Evolutionary conservation across 2,113 vertebrate species (phyloP).

Genomic region (Oryzias woworae): DNA sequence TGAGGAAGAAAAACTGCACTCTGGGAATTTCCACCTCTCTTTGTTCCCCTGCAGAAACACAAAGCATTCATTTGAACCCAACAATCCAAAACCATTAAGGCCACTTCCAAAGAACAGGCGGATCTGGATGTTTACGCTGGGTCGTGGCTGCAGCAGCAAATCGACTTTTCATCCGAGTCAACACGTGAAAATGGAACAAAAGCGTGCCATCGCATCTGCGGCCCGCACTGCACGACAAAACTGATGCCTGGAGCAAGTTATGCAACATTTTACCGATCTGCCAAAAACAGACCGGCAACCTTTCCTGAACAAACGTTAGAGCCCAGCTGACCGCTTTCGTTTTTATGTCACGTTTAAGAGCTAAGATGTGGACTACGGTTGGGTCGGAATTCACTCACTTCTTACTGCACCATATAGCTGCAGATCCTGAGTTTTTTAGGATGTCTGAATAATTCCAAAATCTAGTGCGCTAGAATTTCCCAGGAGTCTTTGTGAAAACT

Average conservation of each 20-base stretch:
- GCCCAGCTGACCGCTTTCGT: conserved; percentile 9
- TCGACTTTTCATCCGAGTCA: conserved; percentile 8
- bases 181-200: conserved; percentile 28
- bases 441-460: too few species aligned
- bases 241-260: conserved; percentile 39
- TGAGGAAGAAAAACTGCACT: neutral
- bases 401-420: too few species aligned
- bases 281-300: conserved; percentile 32
- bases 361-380: too few species aligned
- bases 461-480: too few species aligned
- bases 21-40: neutral
- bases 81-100: neutral
- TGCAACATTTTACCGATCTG: conserved; percentile 40
- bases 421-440: too few species aligned
- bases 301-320: conserved; percentile 18
- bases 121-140: conserved; percentile 7
- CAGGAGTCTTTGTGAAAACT: too few species aligned
- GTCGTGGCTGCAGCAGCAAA: conserved; percentile 4
- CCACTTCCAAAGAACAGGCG: neutral
- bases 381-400: too few species aligned
- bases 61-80: conserved; percentile 1
- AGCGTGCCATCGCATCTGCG: conserved; percentile 16
- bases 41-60: neutral
- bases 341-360: conserved; percentile 8
- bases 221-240: conserved; percentile 39